Evolutionary conservation across 2,888 invertebrate genomes (phyloP), one percentile per base, ranked within the genome.

Genomic region (Leistus spinibarbis): DNA sequence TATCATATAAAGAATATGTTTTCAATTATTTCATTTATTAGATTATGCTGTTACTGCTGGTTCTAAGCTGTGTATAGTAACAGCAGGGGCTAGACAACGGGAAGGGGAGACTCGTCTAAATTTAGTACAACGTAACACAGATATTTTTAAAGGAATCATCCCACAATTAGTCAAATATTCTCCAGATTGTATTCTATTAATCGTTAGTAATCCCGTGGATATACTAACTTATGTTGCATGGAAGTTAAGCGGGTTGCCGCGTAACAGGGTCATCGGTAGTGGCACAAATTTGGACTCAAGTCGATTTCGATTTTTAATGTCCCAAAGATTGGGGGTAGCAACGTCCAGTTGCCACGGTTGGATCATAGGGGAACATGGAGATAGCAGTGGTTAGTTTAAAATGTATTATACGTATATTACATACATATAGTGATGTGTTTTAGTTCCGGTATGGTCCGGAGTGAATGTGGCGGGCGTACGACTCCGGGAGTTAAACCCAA

Each of bases 351-450:
- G 94, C 82, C 96, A 97, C 83, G 97, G 95, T 0, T 97, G 95
- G 90, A 94, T 97, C 81, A 95, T 97, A 82, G 97, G 97, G 27
- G 97, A 97, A 83, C 97, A 97, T 81, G 97, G 97, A 0, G 97
- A 97, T 81, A 92, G 93, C 73, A 94, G 94, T 79, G 82, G 92
- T 92, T 81, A 83, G 86, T 78, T 57, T 17, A 62, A 5, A 3
- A 60, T n/a, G 62, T 10, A 19, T 3, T 23, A 3, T 16, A n/a
- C 19, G 16, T 56, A 3, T 54, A 3, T 54, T 16, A 56, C 56
- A 56, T 56, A 16, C n/a, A 54, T 54, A 17, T 13, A 3, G 13
- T 17, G 13, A 54, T 54, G 3, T 16, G 54, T 81, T 80, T 5
- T 83, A 94, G 95, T 97, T 77, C 93, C 96, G 7, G 94, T 97